phyloP scores from a whole-genome alignment of 1,140 invertebrate genomes.

The Ridgeia piscesae region DNA sequence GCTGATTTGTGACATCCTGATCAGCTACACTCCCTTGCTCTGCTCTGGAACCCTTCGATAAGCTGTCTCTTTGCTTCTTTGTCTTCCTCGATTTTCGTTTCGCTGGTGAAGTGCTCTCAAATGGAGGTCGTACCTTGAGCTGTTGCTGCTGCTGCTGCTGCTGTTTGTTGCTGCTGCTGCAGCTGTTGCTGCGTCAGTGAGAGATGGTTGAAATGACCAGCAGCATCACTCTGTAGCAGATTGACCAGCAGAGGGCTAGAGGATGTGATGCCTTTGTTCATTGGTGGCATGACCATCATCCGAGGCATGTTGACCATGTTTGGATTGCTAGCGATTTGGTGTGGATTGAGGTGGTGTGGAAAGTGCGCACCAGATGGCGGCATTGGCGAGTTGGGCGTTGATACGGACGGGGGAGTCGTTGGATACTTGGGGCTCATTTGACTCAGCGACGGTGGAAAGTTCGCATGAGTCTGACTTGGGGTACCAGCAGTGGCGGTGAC shows the following conservation, averaged over 20 bases:
- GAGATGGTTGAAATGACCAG: conserved; percentile 36
- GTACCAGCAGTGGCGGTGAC: conserved; percentile 19
- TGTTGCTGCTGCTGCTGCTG: conserved; percentile 37
- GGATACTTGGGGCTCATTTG: conserved; percentile 23
- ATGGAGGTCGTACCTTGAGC: conserved; percentile 9
- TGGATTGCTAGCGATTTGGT: conserved; percentile 2
- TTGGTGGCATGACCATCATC: neutral
- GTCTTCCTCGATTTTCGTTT: neutral
- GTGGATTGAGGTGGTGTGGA: conserved; percentile 9
- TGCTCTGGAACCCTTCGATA: neutral
- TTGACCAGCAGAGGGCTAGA: conserved; percentile 88
- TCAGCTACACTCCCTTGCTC: conserved; percentile 1
- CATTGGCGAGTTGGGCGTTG: conserved; percentile 7
- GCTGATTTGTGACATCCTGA: conserved; percentile 13
- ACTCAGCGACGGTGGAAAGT: neutral
- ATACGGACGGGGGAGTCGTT: conserved; percentile 22
- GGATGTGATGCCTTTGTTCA: conserved; percentile 33
- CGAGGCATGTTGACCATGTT: conserved; percentile 1
- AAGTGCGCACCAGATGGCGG: neutral
- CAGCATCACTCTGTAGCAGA: conserved; percentile 78
- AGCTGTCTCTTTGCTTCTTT: neutral
- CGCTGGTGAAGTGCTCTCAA: conserved; percentile 19
- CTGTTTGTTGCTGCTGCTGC: conserved; percentile 38
- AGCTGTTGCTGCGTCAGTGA: conserved; percentile 22
- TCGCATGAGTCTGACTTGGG: neutral